These are phyloP conservation scores for Climacteris rufus DNA, from an alignment of 2,113 vertebrate genomes.

Conservation along the genomic window DNA sequence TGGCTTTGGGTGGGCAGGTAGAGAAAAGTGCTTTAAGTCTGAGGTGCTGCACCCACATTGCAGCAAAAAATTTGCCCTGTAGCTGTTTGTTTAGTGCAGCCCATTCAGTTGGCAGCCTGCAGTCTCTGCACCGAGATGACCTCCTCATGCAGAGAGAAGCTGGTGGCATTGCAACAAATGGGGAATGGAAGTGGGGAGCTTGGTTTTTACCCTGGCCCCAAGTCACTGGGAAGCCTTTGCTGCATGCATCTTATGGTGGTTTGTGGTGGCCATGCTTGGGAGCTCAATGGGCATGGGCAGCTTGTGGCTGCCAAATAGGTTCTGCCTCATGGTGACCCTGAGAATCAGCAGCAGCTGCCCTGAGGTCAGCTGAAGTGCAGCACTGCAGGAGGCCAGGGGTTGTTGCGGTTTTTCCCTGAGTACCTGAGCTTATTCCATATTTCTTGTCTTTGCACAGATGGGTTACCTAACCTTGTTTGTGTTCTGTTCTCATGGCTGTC, in stretches of 20 bases:
- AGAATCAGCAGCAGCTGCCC: neutral
- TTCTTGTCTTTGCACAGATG: neutral
- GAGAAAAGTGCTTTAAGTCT: neutral
- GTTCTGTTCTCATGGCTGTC: neutral
- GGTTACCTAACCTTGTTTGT: neutral
- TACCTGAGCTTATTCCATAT: neutral
- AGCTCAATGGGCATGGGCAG: neutral
- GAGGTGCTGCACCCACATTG: neutral
- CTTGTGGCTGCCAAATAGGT: neutral
- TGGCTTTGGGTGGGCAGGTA: neutral
- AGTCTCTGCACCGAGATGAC: neutral
- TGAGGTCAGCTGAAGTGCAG: neutral
- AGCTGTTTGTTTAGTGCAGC: neutral
- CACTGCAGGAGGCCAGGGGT: neutral
- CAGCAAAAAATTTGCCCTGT: neutral
- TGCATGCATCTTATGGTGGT: neutral
- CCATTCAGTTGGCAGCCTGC: neutral
- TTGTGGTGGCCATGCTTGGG: neutral
- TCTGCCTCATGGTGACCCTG: neutral
- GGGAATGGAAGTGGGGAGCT: neutral
- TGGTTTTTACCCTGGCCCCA: accelerated
- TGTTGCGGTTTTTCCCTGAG: neutral
- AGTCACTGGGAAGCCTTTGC: neutral
- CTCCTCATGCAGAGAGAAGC: neutral
- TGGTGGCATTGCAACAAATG: neutral